Evolutionary conservation across 2,797 vertebrate genomes (phyloP), one percentile per base, ranked within the genome.

Genomic region (Echeneis naucrates): DNA sequence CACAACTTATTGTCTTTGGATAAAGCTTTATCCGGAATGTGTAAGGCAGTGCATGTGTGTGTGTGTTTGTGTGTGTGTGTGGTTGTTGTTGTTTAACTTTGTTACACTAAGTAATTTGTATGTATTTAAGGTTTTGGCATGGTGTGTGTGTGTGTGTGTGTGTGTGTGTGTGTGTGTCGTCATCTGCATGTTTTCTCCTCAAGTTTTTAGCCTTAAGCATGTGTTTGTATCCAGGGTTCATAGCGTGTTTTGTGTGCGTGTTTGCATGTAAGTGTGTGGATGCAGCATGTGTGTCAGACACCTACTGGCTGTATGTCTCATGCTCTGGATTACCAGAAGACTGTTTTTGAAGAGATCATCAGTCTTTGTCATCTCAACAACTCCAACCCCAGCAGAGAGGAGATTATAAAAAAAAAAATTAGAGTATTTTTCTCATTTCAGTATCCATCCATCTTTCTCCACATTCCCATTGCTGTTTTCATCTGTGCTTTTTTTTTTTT

Each of bases 1-100:
- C 82, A 57, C 42, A 8, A 82, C 86, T 56, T 77, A 77, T 87
- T 82, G 82, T 85, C 70, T 88, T 82, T 79, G 82, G 77, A 86
- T 77, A 77, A 86, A 87, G 83, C 81, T 84, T 82, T 78, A 88
- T 86, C 68, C 64, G 21, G 32, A 78, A 63, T 74, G 35, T 60
- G 51, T 71, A 27, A 69, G 69, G 52, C 38, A 14, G 50, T 52
- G 68, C 5, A 21, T 33, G 37, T 73, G 58, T 70, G 21, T 79
- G 62, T 76, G n/a, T n/a, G n/a, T n/a, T n/a, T n/a, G n/a, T 73
- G 58, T 70, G 21, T 79, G 71, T 77, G 79, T 62, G 23, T 40
- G 70, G 26, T 13, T 59, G 66, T 67, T 59, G 66, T 67, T 72
- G 73, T 66, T 77, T 62, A 67, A 60, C 48, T 88, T 87, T 45